Conservation (phyloP, 2,888 invertebrate genomes). For the Synanthedon tipuliformis region DNA sequence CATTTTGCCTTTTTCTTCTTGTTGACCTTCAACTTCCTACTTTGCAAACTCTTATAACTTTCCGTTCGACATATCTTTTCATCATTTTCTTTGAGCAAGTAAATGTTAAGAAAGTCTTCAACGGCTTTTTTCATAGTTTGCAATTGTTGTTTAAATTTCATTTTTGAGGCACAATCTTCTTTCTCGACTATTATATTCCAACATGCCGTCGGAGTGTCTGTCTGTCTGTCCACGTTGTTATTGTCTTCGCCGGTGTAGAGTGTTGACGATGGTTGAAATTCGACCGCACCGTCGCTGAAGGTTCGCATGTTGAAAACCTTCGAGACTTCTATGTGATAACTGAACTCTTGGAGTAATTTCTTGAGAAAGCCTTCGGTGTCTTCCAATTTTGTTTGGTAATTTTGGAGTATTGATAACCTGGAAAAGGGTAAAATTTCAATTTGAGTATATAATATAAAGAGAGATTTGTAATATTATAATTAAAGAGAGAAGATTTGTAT, state of each 20-base stretch:
- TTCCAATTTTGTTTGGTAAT: slow-evolving; percentile 45
- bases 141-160: slow-evolving; percentile 39
- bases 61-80: slow-evolving; percentile 9
- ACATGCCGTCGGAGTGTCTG: slow-evolving; percentile 29
- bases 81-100: slow-evolving; percentile 22
- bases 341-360: slow-evolving; percentile 44
- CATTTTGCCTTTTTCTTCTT: slow-evolving; percentile 46
- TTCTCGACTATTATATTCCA: slow-evolving; percentile 53
- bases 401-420: slow-evolving; percentile 24
- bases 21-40: slow-evolving; percentile 22
- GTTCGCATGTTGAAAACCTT: slow-evolving; percentile 33
- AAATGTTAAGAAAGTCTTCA: slow-evolving; percentile 32
- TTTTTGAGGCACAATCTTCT: slow-evolving; percentile 35
- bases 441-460: too few relatives aligned
- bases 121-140: slow-evolving; percentile 35
- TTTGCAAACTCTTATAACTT: slow-evolving; percentile 1
- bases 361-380: slow-evolving; percentile 40
- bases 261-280: too few relatives aligned
- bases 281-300: too few relatives aligned
- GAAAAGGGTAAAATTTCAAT: too few relatives aligned
- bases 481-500: too few relatives aligned
- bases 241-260: slow-evolving; percentile 17
- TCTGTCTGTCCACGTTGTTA: slow-evolving; percentile 18
- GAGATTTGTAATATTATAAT: too few relatives aligned
- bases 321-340: slow-evolving; percentile 55